Evolutionary conservation across 2,888 invertebrate species (phyloP).

Genomic region (Daptonema setosum): DNA sequence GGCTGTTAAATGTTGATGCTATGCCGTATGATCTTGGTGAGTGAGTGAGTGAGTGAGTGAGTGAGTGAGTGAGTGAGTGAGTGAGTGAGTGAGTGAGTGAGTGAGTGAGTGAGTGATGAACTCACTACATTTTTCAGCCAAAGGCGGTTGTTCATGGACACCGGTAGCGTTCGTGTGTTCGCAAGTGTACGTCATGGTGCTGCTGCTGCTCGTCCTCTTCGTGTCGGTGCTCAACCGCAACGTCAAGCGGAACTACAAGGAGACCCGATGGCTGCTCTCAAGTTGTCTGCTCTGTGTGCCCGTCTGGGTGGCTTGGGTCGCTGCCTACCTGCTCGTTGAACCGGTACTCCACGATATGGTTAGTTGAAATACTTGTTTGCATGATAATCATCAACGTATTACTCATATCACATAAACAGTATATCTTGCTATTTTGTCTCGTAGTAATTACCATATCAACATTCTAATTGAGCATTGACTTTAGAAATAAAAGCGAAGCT

Average conservation of each 20-base stretch:
- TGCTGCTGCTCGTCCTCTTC: constrained; percentile 20
- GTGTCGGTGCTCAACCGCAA: constrained; percentile 19
- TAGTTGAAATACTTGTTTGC: too few relatives aligned
- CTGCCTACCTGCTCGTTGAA: constrained; percentile 13
- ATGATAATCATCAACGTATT: too few relatives aligned
- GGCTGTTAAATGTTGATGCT: not conserved
- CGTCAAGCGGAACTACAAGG: constrained; percentile 25
- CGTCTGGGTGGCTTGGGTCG: constrained; percentile 18
- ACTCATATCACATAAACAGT: too few relatives aligned
- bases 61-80: not conserved
- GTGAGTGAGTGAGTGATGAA: not conserved
- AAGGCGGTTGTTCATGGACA: constrained; percentile 3
- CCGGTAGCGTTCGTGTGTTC: constrained; percentile 10
- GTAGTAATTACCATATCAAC: too few relatives aligned
- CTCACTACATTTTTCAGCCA: not conserved
- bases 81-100: not conserved
- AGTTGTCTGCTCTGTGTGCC: constrained; percentile 16
- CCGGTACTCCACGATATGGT: too few relatives aligned
- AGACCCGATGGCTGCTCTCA: constrained; percentile 13
- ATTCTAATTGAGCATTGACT: too few relatives aligned
- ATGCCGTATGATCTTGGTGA: not conserved
- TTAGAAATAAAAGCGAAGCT: too few relatives aligned
- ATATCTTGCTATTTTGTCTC: too few relatives aligned
- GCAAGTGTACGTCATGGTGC: constrained; percentile 16
- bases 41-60: not conserved